These are phyloP conservation scores for Phyllotreta striolata DNA, from an alignment of 2,888 invertebrate genomes.

Conservation along the genomic window DNA sequence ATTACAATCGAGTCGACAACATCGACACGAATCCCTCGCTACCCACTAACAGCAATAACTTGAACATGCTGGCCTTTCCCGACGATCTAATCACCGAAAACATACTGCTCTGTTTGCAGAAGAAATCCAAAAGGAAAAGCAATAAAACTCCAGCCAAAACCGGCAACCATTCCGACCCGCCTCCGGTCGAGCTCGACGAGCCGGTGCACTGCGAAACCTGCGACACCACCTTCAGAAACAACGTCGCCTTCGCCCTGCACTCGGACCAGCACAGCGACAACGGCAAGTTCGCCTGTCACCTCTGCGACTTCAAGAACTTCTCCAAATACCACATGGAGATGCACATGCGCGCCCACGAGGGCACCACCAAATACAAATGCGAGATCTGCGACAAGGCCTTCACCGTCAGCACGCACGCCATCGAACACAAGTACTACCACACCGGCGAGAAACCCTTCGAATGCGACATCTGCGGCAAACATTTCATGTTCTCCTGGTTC, in stretches of 20 bases:
- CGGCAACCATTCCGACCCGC: conserved; percentile 19
- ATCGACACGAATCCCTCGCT: neutral
- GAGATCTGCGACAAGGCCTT: conserved; percentile 62
- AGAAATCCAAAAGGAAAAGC: conserved; percentile 33
- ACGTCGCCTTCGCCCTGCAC: conserved; percentile 54
- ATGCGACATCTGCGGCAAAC: conserved; percentile 65
- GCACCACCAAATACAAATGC: conserved; percentile 62
- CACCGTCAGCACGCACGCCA: conserved; percentile 62
- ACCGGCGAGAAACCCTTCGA: conserved; percentile 64
- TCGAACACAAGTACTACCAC: conserved; percentile 61
- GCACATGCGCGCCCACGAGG: conserved; percentile 61
- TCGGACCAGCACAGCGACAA: conserved; percentile 53
- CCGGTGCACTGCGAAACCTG: conserved; percentile 56
- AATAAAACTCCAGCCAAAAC: neutral
- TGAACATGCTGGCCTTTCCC: neutral
- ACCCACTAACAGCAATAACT: conserved; percentile 2
- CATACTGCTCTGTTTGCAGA: conserved; percentile 42
- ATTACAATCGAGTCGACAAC: neutral
- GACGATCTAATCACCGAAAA: conserved; percentile 27
- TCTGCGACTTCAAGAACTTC: conserved; percentile 53
- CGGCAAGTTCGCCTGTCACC: conserved; percentile 53
- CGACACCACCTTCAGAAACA: conserved; percentile 53
- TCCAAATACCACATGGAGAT: conserved; percentile 56
- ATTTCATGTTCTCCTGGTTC: conserved; percentile 65
- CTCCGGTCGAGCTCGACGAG: conserved; percentile 51